Percentiles rank a stretch among this genome's conserved stretches.
Conservation (phyloP, 1,140 invertebrate genomes). For the Drosophila busckii region DNA sequence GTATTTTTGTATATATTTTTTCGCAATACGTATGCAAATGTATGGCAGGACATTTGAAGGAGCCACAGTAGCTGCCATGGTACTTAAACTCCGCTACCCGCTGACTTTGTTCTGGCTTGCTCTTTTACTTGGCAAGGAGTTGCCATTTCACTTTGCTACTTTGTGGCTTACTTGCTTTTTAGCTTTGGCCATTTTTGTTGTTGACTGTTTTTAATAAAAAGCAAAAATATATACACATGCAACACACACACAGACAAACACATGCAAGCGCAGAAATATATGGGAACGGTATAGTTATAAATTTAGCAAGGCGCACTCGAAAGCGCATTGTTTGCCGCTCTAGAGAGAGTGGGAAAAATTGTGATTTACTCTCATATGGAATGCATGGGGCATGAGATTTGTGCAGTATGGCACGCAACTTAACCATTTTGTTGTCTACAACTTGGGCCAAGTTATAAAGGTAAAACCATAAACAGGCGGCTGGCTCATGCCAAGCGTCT, state of each 20-base stretch:
- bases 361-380: constrained; percentile 30
- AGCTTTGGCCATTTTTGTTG: constrained; percentile 64
- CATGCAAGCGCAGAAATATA: constrained; percentile 26
- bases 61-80: constrained; percentile 36
- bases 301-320: constrained; percentile 60
- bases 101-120: constrained; percentile 32
- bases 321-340: constrained; percentile 53
- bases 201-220: constrained; percentile 69
- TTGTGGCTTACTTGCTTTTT: constrained; percentile 74
- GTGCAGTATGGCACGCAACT: constrained; percentile 58
- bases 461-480: constrained; percentile 66
- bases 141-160: constrained; percentile 73
- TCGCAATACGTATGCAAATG: constrained; percentile 71
- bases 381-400: constrained; percentile 1
- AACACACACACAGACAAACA: not conserved
- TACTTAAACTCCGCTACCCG: constrained; percentile 68
- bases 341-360: constrained; percentile 36
- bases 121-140: constrained; percentile 49
- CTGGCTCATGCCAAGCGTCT: constrained; percentile 2
- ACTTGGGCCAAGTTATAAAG: constrained; percentile 33
- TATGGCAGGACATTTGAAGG: constrained; percentile 38
- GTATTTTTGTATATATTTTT: constrained; percentile 18
- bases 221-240: constrained; percentile 35
- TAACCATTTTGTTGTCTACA: constrained; percentile 36
- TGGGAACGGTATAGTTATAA: constrained; percentile 70